phyloP scores from a whole-genome alignment of 2,888 invertebrate species.

The Gortyna flavago region DNA sequence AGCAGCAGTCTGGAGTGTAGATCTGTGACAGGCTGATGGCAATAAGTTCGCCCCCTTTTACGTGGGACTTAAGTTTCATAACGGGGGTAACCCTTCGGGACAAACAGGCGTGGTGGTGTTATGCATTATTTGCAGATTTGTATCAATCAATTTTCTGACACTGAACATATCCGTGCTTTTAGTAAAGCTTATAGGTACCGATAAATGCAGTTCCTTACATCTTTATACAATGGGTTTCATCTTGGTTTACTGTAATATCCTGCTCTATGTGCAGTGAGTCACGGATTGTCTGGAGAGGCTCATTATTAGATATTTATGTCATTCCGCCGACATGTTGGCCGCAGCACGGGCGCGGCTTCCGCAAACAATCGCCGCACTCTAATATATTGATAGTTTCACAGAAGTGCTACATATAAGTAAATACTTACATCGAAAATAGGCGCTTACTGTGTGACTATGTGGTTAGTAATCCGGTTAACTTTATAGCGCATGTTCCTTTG shows the following conservation, averaged over 20 bases:
- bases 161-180: neutral
- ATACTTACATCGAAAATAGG: neutral
- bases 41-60: too few species aligned
- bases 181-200: neutral
- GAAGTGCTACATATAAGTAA: slow-evolving; percentile 15
- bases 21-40: neutral
- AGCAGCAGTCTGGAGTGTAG: neutral
- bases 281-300: slow-evolving; percentile 39
- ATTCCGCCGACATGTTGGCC: neutral
- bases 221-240: neutral
- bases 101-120: neutral
- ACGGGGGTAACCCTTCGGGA: neutral
- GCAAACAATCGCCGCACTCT: slow-evolving; percentile 49
- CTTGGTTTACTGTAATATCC: neutral
- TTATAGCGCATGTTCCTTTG: neutral
- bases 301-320: slow-evolving; percentile 27
- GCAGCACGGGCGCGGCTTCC: slow-evolving; percentile 32
- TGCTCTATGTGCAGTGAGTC: slow-evolving; percentile 36
- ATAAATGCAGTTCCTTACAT: neutral
- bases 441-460: neutral
- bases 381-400: slow-evolving; percentile 34
- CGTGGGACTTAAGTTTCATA: too few species aligned
- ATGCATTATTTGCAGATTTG: neutral
- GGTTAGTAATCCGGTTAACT: neutral
- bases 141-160: neutral